phyloP scores from a whole-genome alignment of 1,140 invertebrate species.

The Drosophila miranda region DNA sequence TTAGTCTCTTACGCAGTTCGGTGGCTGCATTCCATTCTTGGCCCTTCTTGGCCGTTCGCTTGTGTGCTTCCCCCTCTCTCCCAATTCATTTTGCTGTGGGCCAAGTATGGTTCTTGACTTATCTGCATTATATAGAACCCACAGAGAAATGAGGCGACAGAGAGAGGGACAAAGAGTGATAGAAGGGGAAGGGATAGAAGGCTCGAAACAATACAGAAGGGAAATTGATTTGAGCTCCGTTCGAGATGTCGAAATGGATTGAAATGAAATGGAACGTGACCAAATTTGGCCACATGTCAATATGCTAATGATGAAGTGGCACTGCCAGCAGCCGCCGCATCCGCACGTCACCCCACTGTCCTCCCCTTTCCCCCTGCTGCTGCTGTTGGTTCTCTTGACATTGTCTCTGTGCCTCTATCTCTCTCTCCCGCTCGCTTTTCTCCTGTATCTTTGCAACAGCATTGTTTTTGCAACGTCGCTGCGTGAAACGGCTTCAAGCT shows the following conservation, averaged over 20 bases:
- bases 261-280: conserved; percentile 80
- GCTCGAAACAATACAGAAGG: conserved; percentile 15
- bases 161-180: not conserved
- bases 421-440: not conserved
- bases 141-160: not conserved
- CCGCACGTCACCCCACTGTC: not conserved
- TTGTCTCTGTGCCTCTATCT: not conserved
- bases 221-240: conserved; percentile 69
- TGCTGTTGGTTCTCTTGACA: not conserved
- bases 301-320: conserved; percentile 72
- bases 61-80: not conserved
- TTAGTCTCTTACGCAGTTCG: no score
- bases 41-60: not conserved
- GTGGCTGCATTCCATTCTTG: not conserved
- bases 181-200: no score
- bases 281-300: conserved; percentile 79
- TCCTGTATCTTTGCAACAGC: not conserved
- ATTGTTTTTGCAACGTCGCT: conserved; percentile 7
- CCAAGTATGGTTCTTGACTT: conserved; percentile 25
- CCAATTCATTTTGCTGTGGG: conserved; percentile 17
- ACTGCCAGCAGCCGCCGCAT: conserved; percentile 10
- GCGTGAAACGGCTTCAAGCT: conserved; percentile 40
- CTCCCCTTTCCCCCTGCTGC: no score
- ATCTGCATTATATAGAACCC: conserved; percentile 9
- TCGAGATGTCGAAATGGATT: conserved; percentile 62